Conservation (phyloP, 35 echinoderm and acorn worm genomes). For the Apostichopus parvimensis region DNA sequence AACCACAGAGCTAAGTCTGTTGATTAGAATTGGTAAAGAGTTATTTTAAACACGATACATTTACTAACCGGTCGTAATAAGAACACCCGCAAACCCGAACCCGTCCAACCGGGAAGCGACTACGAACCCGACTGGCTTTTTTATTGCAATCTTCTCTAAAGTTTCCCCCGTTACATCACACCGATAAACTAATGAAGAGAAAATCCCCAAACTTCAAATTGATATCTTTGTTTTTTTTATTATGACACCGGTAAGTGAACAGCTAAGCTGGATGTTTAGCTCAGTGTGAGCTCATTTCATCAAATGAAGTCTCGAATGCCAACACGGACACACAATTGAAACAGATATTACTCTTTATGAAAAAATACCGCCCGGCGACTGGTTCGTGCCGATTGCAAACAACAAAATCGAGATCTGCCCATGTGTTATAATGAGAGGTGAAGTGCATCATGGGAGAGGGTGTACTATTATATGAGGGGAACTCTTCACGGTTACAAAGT, state of each 20-base stretch:
- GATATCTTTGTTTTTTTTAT: background rate
- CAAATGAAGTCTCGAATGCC: background rate
- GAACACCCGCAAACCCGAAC: background rate
- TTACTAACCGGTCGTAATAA: background rate
- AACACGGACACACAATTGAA: background rate
- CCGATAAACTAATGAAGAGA: background rate
- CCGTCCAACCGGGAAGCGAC: background rate
- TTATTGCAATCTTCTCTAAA: background rate
- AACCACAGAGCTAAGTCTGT: too few species aligned
- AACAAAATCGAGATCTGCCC: background rate
- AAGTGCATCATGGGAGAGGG: background rate
- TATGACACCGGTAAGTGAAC: background rate
- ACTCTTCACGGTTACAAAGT: background rate
- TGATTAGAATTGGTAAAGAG: too few species aligned
- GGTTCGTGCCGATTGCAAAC: background rate
- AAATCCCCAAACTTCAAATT: background rate
- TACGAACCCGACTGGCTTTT: background rate
- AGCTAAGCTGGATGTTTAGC: background rate
- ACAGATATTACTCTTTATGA: background rate
- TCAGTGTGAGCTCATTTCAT: background rate
- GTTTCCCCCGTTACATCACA: background rate
- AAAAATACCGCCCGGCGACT: background rate
- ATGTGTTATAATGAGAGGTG: background rate
- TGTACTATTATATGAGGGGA: background rate
- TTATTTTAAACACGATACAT: background rate